Percentiles rank a stretch among this genome's conserved stretches.
phyloP scores from a whole-genome alignment of 2,888 invertebrate species.

The Synergus gifuensis region DNA sequence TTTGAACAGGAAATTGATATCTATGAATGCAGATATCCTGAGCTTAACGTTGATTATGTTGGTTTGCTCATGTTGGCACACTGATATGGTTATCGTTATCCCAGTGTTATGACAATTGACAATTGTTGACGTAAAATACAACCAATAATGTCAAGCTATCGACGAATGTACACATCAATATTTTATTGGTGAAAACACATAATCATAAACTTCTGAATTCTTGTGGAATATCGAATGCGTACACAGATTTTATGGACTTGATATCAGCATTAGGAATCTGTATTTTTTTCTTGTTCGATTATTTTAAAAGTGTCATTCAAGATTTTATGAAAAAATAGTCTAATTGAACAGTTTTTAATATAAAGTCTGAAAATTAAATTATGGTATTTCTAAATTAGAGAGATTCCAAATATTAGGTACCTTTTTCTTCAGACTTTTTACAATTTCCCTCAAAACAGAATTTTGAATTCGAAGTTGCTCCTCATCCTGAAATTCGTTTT shows the following conservation, averaged over 20 bases:
- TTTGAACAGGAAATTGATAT: background rate
- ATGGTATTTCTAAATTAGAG: no score
- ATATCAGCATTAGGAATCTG: no score
- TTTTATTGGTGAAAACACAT: background rate
- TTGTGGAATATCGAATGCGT: background rate
- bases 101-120: background rate
- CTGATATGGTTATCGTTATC: background rate
- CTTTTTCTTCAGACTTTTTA: constrained; percentile 63
- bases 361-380: no score
- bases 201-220: background rate
- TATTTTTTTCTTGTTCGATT: background rate
- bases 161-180: background rate
- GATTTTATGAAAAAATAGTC: constrained; percentile 13
- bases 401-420: constrained; percentile 47
- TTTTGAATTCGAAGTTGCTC: constrained; percentile 63
- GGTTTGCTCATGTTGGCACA: background rate
- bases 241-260: no score
- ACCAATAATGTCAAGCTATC: background rate
- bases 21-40: background rate
- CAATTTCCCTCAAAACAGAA: constrained; percentile 60
- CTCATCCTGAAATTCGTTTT: constrained; percentile 50
- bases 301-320: constrained; percentile 44
- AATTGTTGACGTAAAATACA: background rate
- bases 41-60: background rate
- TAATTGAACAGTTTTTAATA: no score